These are phyloP conservation scores for Gryon sp. DNA, from an alignment of 1,140 invertebrate genomes.

Conservation along the genomic window DNA sequence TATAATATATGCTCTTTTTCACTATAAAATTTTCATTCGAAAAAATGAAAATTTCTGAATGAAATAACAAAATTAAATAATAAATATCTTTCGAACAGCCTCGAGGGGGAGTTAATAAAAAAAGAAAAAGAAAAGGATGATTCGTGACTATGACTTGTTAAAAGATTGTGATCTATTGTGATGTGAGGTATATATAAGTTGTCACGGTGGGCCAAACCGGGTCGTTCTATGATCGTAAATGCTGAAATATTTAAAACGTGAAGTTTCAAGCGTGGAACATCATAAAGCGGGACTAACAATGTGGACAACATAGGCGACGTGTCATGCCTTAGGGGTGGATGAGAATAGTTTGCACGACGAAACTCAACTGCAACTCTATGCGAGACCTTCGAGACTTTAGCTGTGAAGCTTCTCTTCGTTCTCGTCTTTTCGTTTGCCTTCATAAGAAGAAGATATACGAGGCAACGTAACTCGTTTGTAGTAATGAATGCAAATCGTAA, in stretches of 20 bases:
- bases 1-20: no score
- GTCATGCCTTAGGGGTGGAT: constrained; percentile 42
- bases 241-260: constrained; percentile 46
- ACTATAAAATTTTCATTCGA: no score
- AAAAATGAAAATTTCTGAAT: no score
- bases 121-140: no score
- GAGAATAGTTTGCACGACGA: constrained; percentile 11
- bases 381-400: constrained; percentile 33
- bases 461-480: constrained; percentile 68
- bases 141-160: constrained; percentile 27
- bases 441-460: constrained; percentile 73
- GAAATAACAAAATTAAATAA: no score
- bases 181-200: constrained; percentile 53
- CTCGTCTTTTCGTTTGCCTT: constrained; percentile 45
- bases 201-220: constrained; percentile 56
- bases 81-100: no score
- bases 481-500: constrained; percentile 77
- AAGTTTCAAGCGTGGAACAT: constrained; percentile 59
- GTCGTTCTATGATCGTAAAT: constrained; percentile 66
- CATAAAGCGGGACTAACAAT: constrained; percentile 71
- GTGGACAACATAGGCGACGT: constrained; percentile 58
- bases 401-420: constrained; percentile 26
- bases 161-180: constrained; percentile 57
- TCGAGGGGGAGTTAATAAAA: no score
- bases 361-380: constrained; percentile 29